Percentiles rank a stretch among this genome's conserved stretches.
These are phyloP conservation scores for Istiophorus platypterus DNA, from an alignment of 2,113 vertebrate species.

Conservation along the genomic window DNA sequence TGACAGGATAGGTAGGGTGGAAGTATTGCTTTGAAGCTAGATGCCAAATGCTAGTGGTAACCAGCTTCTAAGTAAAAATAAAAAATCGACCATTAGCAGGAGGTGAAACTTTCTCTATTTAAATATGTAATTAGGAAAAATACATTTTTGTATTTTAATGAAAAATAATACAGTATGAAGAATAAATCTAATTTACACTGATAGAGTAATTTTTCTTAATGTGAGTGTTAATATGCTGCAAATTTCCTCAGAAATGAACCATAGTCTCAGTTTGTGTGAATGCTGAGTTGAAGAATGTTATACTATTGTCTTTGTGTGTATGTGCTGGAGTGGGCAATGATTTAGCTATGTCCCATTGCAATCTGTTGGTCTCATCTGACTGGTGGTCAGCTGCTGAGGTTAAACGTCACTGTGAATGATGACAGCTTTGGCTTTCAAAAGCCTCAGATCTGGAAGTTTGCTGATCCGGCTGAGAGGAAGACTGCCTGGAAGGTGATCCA, in stretches of 20 bases:
- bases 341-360: conserved; percentile 9
- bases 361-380: conserved; percentile 38
- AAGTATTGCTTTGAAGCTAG: conserved; percentile 17
- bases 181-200: not conserved
- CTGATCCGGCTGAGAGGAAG: conserved; percentile 21
- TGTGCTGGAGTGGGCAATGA: not conserved
- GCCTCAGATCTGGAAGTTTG: conserved; percentile 11
- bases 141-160: not conserved
- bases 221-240: not conserved
- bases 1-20: conserved; percentile 29
- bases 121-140: not conserved
- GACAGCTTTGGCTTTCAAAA: conserved; percentile 27
- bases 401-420: conserved; percentile 38
- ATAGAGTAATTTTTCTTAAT: not conserved
- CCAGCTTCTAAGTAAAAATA: not conserved
- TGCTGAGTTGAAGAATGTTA: not conserved
- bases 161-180: not conserved
- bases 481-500: conserved; percentile 33
- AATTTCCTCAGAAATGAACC: not conserved
- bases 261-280: not conserved
- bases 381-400: conserved; percentile 32
- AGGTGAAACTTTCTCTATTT: not conserved
- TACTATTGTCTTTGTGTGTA: not conserved
- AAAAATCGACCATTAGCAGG: not conserved
- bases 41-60: not conserved